Evolutionary conservation across 2,113 vertebrate genomes (phyloP).

Genomic region (Burhinus bistriatus): DNA sequence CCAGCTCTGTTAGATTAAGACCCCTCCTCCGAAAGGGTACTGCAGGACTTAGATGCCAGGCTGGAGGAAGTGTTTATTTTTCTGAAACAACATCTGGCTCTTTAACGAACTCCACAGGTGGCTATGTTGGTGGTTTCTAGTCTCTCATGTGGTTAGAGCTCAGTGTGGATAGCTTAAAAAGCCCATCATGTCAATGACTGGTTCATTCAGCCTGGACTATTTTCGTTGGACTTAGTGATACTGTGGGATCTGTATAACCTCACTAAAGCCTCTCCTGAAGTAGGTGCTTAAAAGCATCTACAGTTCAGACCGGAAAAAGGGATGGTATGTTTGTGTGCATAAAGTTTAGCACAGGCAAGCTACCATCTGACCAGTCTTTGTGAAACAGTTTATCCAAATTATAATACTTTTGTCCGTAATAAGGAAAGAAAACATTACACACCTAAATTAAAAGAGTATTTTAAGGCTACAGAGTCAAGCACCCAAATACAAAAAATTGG

Average conservation of each 20-base stretch:
- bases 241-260: constrained; percentile 48
- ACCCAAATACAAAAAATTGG: not conserved
- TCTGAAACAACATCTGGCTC: constrained; percentile 32
- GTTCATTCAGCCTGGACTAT: constrained; percentile 44
- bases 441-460: not conserved
- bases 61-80: constrained; percentile 20
- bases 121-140: constrained; percentile 11
- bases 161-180: constrained; percentile 46
- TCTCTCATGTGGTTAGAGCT: constrained; percentile 46
- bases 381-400: not conserved
- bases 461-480: not conserved
- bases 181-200: constrained; percentile 38
- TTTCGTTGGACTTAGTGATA: constrained; percentile 28
- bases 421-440: not conserved
- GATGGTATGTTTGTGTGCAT: not conserved
- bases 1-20: not conserved
- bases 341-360: not conserved
- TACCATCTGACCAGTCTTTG: not conserved
- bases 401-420: not conserved
- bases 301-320: constrained; percentile 4
- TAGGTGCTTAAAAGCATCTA: constrained; percentile 45
- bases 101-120: constrained; percentile 13
- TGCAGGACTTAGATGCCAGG: not conserved
- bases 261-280: constrained; percentile 36
- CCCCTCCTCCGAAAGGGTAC: not conserved